Evolutionary conservation across 2,888 invertebrate genomes (phyloP).

Genomic region (Campoletis raptor): DNA sequence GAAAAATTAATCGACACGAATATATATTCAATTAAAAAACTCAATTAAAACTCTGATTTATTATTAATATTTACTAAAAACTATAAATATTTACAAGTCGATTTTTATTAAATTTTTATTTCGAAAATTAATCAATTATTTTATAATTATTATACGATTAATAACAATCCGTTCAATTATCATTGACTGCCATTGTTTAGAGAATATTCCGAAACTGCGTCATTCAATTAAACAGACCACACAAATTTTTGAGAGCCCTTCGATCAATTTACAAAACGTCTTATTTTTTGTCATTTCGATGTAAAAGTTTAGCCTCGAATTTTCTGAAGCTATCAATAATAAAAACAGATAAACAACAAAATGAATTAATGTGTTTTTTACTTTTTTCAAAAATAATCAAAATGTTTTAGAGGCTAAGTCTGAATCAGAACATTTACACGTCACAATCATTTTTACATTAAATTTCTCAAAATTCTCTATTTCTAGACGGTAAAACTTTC

Average conservation of each 20-base stretch:
- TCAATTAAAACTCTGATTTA: too few species aligned
- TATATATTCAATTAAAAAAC: neutral
- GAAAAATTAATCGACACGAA: neutral
- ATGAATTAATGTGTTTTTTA: neutral
- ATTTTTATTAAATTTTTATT: neutral
- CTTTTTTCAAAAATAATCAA: too few species aligned
- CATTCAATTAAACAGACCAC: neutral
- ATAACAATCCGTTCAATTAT: neutral
- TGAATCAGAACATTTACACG: too few species aligned
- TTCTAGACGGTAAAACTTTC: too few species aligned
- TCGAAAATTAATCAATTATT: neutral
- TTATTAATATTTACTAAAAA: neutral
- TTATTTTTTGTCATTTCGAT: neutral
- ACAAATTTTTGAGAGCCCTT: neutral
- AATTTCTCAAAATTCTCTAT: too few species aligned
- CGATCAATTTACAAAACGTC: neutral
- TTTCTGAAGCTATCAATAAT: conserved; percentile 5
- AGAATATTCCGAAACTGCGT: neutral
- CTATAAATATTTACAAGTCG: neutral
- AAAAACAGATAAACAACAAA: neutral
- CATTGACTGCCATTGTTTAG: neutral
- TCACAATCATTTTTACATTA: too few species aligned
- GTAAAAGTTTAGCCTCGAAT: neutral
- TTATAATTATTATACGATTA: neutral
- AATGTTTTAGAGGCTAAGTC: too few species aligned